Conservation (phyloP, 2,113 vertebrate genomes). For the Daubentonia madagascariensis region DNA sequence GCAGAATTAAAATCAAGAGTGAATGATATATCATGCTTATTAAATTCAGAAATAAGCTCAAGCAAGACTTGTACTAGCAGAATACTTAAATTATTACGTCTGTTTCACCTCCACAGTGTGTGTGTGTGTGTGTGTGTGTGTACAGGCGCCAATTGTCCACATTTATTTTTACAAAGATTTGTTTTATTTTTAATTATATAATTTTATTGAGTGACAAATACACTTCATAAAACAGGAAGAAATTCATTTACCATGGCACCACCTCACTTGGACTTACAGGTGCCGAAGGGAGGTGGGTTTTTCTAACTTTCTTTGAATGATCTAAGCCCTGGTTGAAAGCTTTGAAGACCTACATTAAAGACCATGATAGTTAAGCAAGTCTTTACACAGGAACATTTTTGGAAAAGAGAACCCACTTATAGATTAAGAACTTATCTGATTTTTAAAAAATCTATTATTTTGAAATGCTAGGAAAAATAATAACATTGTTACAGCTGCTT, state of each 20-base stretch:
- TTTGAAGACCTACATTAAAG: background rate
- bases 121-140: too few species aligned
- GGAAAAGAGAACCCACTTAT: background rate
- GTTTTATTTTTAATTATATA: background rate
- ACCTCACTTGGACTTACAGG: background rate
- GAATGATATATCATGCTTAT: background rate
- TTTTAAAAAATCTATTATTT: background rate
- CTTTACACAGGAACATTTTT: background rate
- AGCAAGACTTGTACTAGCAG: background rate
- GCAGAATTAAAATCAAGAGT: background rate
- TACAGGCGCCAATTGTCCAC: background rate
- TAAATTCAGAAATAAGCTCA: background rate
- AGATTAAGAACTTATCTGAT: background rate
- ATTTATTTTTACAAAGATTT: background rate
- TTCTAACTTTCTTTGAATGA: conserved; percentile 5
- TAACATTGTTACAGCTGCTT: background rate
- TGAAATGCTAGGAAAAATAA: background rate
- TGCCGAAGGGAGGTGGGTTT: background rate
- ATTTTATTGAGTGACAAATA: background rate
- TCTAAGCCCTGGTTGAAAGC: background rate
- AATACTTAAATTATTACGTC: background rate
- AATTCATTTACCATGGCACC: background rate
- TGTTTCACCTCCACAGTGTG: background rate
- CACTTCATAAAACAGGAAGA: background rate
- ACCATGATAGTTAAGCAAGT: background rate